These are phyloP conservation scores for Elysia crispata DNA, from an alignment of 2,888 invertebrate species.

Conservation along the genomic window DNA sequence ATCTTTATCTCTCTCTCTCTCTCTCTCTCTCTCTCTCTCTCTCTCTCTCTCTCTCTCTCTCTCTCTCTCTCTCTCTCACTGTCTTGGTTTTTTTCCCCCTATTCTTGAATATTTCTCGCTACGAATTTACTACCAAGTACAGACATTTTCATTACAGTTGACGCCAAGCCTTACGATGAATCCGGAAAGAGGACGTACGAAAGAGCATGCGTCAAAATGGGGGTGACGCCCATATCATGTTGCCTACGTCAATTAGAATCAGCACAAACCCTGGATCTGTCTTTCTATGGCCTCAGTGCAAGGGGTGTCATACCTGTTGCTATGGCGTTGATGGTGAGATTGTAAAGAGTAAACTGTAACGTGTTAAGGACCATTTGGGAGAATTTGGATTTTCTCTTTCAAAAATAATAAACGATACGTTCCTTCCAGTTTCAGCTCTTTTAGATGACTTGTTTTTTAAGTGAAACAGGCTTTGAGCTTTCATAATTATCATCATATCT, in stretches of 20 bases:
- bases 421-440: too few relatives aligned
- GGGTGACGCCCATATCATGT: constrained; percentile 65
- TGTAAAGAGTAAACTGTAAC: background rate
- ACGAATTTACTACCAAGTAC: background rate
- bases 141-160: constrained; percentile 52
- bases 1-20: background rate
- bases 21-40: background rate
- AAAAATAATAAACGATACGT: too few relatives aligned
- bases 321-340: constrained; percentile 72
- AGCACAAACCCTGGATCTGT: constrained; percentile 63
- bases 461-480: too few relatives aligned
- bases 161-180: constrained; percentile 63
- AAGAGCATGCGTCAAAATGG: constrained; percentile 67
- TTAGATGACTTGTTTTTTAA: too few relatives aligned
- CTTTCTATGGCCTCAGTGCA: constrained; percentile 71
- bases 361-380: too few relatives aligned
- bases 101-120: background rate
- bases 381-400: too few relatives aligned
- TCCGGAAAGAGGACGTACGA: constrained; percentile 71
- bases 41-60: constrained; percentile 16
- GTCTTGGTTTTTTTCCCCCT: background rate
- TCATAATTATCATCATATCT: too few relatives aligned
- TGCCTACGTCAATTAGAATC: constrained; percentile 64
- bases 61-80: constrained; percentile 2
- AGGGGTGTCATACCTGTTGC: constrained; percentile 69